A percentile compares a stretch with the other conserved stretches of the same genome.
These are phyloP conservation scores for Acanthiza pusilla DNA, from an alignment of 2,797 vertebrate species.

Conservation along the genomic window DNA sequence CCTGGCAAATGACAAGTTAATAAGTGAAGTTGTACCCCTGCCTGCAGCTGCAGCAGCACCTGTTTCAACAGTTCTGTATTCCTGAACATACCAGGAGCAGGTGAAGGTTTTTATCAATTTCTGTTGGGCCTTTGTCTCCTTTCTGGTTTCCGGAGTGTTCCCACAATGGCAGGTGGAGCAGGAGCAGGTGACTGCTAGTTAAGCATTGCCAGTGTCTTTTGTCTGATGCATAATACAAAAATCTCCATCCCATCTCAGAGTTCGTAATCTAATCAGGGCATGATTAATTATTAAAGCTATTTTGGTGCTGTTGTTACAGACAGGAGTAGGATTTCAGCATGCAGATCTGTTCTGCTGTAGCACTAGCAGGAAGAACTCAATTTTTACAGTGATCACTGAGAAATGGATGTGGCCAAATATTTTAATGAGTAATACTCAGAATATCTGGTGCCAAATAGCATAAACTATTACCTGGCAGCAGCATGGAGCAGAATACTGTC, in stretches of 20 bases:
- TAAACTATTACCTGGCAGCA: neutral
- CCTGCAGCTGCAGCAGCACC: neutral
- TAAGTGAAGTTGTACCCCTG: accelerated
- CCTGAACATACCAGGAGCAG: neutral
- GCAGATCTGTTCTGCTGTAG: neutral
- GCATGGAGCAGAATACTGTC: neutral
- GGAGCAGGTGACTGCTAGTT: conserved; percentile 16
- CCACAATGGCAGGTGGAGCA: conserved; percentile 47
- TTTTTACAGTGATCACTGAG: neutral
- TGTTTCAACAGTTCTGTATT: conserved; percentile 15
- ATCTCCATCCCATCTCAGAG: neutral
- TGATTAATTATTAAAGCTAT: conserved; percentile 46
- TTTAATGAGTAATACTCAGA: neutral
- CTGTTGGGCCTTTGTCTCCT: conserved; percentile 17
- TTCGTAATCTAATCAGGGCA: neutral
- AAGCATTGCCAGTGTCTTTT: conserved; percentile 48
- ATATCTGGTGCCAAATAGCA: neutral
- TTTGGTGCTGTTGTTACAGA: neutral
- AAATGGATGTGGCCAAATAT: neutral
- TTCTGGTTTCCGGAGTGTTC: neutral
- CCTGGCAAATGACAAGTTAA: neutral
- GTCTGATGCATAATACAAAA: conserved; percentile 32
- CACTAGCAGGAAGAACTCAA: neutral
- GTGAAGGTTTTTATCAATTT: conserved; percentile 18
- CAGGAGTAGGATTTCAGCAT: neutral